phyloP scores from a whole-genome alignment of 1,140 invertebrate genomes.

The Achroia grisella region DNA sequence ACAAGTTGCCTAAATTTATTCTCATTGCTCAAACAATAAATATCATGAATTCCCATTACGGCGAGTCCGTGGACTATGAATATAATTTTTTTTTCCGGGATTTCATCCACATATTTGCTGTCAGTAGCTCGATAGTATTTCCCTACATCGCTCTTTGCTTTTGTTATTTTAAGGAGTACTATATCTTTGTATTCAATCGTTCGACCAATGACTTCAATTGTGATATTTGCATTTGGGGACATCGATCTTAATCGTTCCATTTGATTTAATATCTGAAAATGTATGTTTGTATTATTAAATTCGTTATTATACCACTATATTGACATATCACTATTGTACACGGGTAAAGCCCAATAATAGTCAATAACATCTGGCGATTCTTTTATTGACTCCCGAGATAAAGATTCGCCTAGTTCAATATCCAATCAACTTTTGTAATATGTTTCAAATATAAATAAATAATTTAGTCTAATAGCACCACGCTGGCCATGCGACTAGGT shows the following conservation, averaged over 20 bases:
- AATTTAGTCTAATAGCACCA: too few species aligned
- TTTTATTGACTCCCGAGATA: too few species aligned
- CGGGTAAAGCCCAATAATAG: too few species aligned
- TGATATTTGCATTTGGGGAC: conserved; percentile 29
- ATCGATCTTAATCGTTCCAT: neutral
- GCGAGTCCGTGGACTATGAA: conserved; percentile 53
- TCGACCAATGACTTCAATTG: conserved; percentile 33
- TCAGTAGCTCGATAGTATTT: conserved; percentile 27
- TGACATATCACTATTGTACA: too few species aligned
- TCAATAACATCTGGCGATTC: too few species aligned
- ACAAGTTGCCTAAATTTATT: conserved; percentile 19
- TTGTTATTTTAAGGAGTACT: conserved; percentile 35
- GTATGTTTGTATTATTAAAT: too few species aligned
- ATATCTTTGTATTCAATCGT: conserved; percentile 53
- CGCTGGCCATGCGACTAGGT: too few species aligned
- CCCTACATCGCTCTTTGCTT: conserved; percentile 6
- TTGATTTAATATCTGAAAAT: too few species aligned
- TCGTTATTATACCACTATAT: too few species aligned
- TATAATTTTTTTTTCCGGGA: conserved; percentile 49
- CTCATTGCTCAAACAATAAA: conserved; percentile 13
- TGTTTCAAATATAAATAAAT: too few species aligned
- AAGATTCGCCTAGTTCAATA: too few species aligned
- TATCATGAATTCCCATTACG: conserved; percentile 23
- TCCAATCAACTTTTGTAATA: too few species aligned
- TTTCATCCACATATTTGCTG: conserved; percentile 33